Percentiles rank a stretch among this genome's conserved stretches.
Evolutionary conservation across 2,888 invertebrate species (phyloP).

Genomic region (Agrotis ipsilon): DNA sequence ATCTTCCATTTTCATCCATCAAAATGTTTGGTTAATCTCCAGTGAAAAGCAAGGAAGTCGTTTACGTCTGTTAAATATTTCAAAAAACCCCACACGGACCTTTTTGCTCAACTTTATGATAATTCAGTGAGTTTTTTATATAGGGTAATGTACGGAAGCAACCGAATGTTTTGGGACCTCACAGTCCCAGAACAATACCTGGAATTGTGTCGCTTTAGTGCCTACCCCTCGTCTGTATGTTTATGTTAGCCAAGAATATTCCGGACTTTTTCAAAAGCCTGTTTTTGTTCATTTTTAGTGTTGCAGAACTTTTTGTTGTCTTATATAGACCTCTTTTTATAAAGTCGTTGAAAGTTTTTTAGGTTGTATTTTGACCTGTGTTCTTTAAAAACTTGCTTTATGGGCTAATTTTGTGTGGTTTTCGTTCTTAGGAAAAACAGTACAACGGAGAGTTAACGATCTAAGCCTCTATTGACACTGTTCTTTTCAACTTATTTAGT

Average conservation of each 20-base stretch:
- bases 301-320: constrained; percentile 13
- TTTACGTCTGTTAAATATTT: neutral
- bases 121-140: constrained; percentile 36
- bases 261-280: neutral
- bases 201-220: constrained; percentile 50
- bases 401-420: neutral
- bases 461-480: neutral
- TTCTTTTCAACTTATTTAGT: neutral
- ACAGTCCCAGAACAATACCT: constrained; percentile 59
- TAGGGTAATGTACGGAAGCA: constrained; percentile 35
- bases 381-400: neutral
- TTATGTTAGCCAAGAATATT: constrained; percentile 25
- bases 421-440: neutral
- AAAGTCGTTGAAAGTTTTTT: constrained; percentile 11
- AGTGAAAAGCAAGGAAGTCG: neutral
- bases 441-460: neutral
- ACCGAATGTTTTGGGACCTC: constrained; percentile 54
- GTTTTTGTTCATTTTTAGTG: neutral
- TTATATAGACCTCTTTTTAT: constrained; percentile 6
- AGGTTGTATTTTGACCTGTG: neutral
- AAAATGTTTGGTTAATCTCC: neutral
- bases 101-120: constrained; percentile 19
- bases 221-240: constrained; percentile 10
- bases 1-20: too few species aligned
- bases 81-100: neutral